Conservation (phyloP, 1,140 invertebrate genomes). For the Zophobas atratus region DNA sequence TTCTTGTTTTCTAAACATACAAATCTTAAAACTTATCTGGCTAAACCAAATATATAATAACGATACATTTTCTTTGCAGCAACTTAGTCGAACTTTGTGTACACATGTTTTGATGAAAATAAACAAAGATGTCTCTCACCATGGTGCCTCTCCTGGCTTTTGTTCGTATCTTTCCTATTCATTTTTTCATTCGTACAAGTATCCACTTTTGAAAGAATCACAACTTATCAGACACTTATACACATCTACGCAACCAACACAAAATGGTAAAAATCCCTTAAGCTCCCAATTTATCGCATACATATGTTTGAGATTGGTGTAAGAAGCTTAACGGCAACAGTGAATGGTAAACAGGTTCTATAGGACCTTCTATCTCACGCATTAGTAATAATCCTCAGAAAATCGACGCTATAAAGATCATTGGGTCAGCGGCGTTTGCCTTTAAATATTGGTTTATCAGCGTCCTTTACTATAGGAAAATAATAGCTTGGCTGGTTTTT, state of each 20-base stretch:
- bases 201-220: no score
- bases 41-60: no score
- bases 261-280: neutral
- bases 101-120: no score
- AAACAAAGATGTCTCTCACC: no score
- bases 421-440: slow-evolving; percentile 13
- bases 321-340: neutral
- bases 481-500: slow-evolving; percentile 17
- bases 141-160: no score
- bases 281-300: neutral
- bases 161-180: no score
- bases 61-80: no score
- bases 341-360: slow-evolving; percentile 2
- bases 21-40: no score
- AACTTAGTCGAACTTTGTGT: no score
- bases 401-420: slow-evolving; percentile 20
- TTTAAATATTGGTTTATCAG: slow-evolving; percentile 24
- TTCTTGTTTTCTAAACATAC: no score
- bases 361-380: neutral
- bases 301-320: neutral
- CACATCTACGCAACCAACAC: neutral
- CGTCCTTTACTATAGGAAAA: neutral
- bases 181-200: no score
- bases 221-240: no score
- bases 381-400: slow-evolving; percentile 24